Base-by-base conservation (phyloP, 2,888 invertebrate species). In the Latrodectus hesperus region DNA sequence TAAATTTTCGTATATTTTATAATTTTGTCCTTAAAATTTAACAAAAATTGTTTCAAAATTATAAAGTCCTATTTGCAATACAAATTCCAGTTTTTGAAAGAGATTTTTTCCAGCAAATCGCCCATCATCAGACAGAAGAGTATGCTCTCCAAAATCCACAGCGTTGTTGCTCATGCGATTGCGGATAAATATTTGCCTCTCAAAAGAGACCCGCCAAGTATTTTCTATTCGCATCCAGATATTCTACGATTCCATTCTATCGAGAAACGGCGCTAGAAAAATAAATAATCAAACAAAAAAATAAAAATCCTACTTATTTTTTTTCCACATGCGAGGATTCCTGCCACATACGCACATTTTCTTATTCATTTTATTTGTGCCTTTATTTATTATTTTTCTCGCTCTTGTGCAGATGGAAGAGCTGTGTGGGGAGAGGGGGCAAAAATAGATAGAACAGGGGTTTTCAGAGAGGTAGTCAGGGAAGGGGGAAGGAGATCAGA, bases 111-210 rank as follows among this genome's bases (percentile, higher is more conserved):
- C 38, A 38, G 38, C 38, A 38, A 38, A 38, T 38, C 38, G 6
- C 38, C 38, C 38, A 38, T 38, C 38, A 38, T 38, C 38, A 38
- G 38, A 38, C 2, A 38, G 38, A 38, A 38, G 38, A 38, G 38
- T 38, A 38, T 6, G 38, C 38, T 38, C 60, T 11, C 60, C 6
- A 60, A 60, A 60, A 60, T 60, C 60, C 60, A 60, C 12, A 16
- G 60, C n/a, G 12, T 60, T 60, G 14, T 60, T 60, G 60, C 60
- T 12, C 60, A 11, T 60, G 75, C 53, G 71, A 78, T 86, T 81
- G 71, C 71, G 76, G 86, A 86, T 86, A 86, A 86, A 86, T 86
- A 86, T 86, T 86, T 86, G 86, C 76, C 72, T 76, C 76, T 71
- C 67, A 65, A 72, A 68, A 64, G 67, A 64, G 64, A 60, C 55